Evolutionary conservation across 2,113 vertebrate species (phyloP), one percentile per base, ranked within the genome.

Genomic region (Notothenia coriiceps): DNA sequence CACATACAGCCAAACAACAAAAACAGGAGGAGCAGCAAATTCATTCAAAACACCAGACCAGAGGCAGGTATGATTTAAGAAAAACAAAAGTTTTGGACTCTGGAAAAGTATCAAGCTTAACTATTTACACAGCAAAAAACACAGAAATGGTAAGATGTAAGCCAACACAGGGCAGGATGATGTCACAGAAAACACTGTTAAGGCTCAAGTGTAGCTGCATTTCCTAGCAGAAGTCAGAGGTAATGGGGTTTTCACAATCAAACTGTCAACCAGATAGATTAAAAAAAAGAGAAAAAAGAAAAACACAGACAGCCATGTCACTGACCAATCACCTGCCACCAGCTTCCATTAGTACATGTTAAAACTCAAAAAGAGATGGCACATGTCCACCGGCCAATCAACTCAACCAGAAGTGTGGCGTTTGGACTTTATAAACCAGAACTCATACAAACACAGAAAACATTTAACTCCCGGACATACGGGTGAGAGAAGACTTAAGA

Each of bases 41-140:
- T 80, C 80, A 83, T 84, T 90, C 76, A 77, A 78, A 89, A 82
- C 76, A 87, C 73, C 82, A 71, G 83, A 91, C 86, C 89, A 70
- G 79, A 72, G 80, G 86, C 85, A 85, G 87, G 79, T 80, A 70
- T 84, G 79, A 83, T 79, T 72, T 59, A 74, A 70, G 75, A 56
- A 88, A 86, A 93, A 43, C 86, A 25, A 25, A 60, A 85, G 70
- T 68, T 70, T 50, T 64, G n/a, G 92, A 93, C 89, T 93, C 66
- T 17, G 60, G 66, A 15, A 57, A 84, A 77, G 25, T 18, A 80
- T 85, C 88, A 91, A 85, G 75, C 87, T 89, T 44, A 89, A 93
- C 90, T 92, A 93, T 91, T 84, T 93, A 95, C 94, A 95, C 94
- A 68, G 94, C 93, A 96, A 94, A 91, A 70, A 85, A 92, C 76